These are phyloP conservation scores for Sinhomidia bicolor DNA, from an alignment of 2,888 invertebrate genomes.

Conservation along the genomic window DNA sequence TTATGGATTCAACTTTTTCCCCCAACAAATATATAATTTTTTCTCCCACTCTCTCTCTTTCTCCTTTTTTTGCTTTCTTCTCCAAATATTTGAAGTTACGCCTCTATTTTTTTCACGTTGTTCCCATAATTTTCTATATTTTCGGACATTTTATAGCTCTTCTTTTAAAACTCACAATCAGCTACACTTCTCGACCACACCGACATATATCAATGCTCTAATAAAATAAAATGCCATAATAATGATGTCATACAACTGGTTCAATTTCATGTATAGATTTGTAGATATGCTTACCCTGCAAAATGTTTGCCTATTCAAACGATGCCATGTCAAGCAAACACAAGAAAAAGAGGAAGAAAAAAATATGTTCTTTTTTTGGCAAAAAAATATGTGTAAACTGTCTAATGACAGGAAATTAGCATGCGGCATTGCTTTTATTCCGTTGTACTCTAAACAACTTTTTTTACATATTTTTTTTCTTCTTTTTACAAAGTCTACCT, in stretches of 20 bases:
- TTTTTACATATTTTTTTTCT: too few species aligned
- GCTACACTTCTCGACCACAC: background rate
- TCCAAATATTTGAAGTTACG: background rate
- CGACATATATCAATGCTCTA: background rate
- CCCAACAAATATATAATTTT: slow-evolving; percentile 1
- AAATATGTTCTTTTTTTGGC: too few species aligned
- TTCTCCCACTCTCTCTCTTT: background rate
- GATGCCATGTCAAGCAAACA: background rate
- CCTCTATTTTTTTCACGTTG: background rate
- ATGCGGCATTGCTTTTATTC: slow-evolving; percentile 7
- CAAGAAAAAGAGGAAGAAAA: too few species aligned
- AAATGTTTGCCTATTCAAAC: too few species aligned
- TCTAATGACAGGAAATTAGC: slow-evolving; percentile 61
- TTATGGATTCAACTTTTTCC: slow-evolving; percentile 32
- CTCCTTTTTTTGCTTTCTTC: slow-evolving; percentile 5
- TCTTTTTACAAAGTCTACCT: too few species aligned
- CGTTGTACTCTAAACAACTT: too few species aligned
- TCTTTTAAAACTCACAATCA: slow-evolving; percentile 1
- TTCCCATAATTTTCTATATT: slow-evolving; percentile 23
- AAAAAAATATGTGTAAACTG: background rate
- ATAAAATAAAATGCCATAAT: too few species aligned
- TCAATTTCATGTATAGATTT: too few species aligned
- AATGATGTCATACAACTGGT: too few species aligned
- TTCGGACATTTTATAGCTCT: slow-evolving; percentile 22
- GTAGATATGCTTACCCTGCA: too few species aligned